Conservation (phyloP, 2,113 vertebrate genomes). For the Hemibagrus wyckioides region DNA sequence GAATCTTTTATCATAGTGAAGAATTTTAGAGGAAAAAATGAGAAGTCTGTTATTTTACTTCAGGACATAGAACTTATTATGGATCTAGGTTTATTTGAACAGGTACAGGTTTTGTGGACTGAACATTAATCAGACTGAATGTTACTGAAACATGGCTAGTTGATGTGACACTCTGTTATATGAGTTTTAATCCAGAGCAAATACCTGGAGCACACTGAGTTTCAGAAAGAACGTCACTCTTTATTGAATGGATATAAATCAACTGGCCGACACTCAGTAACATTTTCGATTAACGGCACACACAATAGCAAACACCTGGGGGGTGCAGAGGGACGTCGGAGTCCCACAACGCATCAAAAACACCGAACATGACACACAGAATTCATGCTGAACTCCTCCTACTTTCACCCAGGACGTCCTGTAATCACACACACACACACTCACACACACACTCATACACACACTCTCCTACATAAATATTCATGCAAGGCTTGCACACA, state of each 20-base stretch:
- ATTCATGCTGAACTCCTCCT: slow-evolving; percentile 70
- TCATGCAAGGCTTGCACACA: slow-evolving; percentile 19
- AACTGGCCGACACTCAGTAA: slow-evolving; percentile 79
- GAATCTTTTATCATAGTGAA: neutral
- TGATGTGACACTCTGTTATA: too few species aligned
- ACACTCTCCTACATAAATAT: slow-evolving; percentile 51
- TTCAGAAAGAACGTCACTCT: slow-evolving; percentile 74
- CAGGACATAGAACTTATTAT: neutral
- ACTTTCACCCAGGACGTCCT: slow-evolving; percentile 56
- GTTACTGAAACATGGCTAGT: neutral
- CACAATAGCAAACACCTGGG: slow-evolving; percentile 74
- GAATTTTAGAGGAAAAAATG: neutral
- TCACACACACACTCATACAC: slow-evolving; percentile 19
- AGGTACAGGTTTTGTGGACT: neutral
- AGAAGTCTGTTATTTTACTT: neutral
- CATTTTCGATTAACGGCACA: slow-evolving; percentile 73
- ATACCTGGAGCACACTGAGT: slow-evolving; percentile 18
- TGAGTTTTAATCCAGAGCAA: neutral
- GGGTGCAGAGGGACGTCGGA: slow-evolving; percentile 55
- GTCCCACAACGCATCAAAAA: slow-evolving; percentile 66
- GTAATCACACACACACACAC: slow-evolving; percentile 49
- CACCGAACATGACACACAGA: slow-evolving; percentile 69
- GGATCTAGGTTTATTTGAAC: too few species aligned
- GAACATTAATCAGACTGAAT: neutral
- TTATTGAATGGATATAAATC: slow-evolving; percentile 83